These are phyloP conservation scores for Thelaira solivaga DNA, from an alignment of 2,888 invertebrate genomes.

Conservation along the genomic window DNA sequence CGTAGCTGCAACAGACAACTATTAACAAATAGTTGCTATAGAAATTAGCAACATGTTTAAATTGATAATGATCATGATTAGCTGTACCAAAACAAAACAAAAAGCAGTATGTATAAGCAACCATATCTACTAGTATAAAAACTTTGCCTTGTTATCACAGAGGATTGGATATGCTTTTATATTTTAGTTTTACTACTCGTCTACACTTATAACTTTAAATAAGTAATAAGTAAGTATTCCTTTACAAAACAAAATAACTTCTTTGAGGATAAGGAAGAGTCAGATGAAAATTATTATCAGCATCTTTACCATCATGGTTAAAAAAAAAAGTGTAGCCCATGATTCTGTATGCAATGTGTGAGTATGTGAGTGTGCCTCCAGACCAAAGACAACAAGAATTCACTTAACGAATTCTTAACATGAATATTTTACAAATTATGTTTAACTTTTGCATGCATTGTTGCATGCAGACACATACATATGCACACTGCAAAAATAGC, in stretches of 20 bases:
- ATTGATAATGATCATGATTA: constrained; percentile 60
- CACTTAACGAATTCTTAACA: constrained; percentile 58
- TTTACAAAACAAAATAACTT: neutral
- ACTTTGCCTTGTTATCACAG: constrained; percentile 30
- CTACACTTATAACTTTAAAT: constrained; percentile 6
- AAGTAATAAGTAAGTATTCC: neutral
- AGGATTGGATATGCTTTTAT: neutral
- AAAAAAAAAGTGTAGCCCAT: neutral
- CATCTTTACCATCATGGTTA: neutral
- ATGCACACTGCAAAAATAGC: neutral
- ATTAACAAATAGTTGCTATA: constrained; percentile 57
- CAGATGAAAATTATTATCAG: constrained; percentile 23
- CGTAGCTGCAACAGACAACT: constrained; percentile 24
- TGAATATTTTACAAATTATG: constrained; percentile 60
- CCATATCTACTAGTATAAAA: constrained; percentile 4
- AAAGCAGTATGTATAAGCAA: neutral
- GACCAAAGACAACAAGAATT: constrained; percentile 52
- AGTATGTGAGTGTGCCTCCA: constrained; percentile 22
- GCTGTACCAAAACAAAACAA: neutral
- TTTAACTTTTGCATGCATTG: constrained; percentile 21
- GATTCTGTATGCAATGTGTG: neutral
- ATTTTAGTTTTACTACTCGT: neutral
- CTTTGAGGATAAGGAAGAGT: constrained; percentile 23
- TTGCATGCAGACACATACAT: constrained; percentile 3
- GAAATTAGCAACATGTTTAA: constrained; percentile 60